Evolutionary conservation across 1,140 invertebrate genomes (phyloP).

Genomic region (Medauroidea extradentata): DNA sequence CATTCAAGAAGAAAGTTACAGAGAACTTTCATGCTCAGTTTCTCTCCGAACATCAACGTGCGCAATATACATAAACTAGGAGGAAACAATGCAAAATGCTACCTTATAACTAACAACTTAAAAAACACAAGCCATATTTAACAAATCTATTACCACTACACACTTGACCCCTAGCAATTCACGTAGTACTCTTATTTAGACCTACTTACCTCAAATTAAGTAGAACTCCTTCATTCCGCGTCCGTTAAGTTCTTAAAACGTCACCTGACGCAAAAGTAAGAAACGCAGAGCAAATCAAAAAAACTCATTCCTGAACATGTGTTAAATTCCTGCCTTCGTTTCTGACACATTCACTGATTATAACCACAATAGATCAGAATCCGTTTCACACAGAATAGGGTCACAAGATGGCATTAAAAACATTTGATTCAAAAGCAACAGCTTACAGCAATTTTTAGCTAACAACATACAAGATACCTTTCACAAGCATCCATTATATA

Average conservation of each 20-base stretch:
- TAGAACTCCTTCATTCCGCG: conserved; percentile 11
- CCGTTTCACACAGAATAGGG: conserved; percentile 19
- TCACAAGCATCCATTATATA: conserved; percentile 1
- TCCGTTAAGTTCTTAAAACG: conserved; percentile 3
- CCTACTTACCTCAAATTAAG: conserved; percentile 22
- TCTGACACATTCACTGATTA: conserved; percentile 4
- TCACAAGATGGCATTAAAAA: conserved; percentile 23
- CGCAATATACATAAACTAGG: no score
- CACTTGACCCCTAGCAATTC: no score
- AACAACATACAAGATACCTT: conserved; percentile 2
- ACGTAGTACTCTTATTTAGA: neutral
- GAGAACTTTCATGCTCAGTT: no score
- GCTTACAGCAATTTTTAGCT: neutral
- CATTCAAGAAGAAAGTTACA: no score
- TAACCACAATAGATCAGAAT: conserved; percentile 3
- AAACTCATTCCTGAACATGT: neutral
- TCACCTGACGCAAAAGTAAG: conserved; percentile 7
- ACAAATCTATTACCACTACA: no score
- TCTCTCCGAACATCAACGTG: no score
- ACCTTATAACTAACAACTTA: no score
- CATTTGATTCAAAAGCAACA: neutral
- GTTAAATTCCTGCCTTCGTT: neutral
- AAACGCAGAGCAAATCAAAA: neutral
- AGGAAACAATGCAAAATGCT: no score
- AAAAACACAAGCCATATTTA: no score